phyloP scores from a whole-genome alignment of 2,888 invertebrate genomes.

The Leptopilina drosophilae region DNA sequence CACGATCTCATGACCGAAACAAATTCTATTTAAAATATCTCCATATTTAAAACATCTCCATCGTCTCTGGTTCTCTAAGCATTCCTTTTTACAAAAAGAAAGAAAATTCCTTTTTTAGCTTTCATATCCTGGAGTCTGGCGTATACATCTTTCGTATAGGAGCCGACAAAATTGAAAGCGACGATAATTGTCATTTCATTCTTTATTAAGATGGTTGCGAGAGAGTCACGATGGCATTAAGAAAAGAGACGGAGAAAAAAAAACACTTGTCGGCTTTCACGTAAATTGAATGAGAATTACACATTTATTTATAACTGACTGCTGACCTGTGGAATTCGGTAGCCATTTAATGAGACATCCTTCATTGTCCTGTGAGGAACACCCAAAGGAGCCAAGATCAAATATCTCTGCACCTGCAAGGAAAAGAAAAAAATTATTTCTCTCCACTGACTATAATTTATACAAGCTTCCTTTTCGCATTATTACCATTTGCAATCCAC shows the following conservation, averaged over 20 bases:
- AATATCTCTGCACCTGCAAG: conserved; percentile 78
- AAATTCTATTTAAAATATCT: neutral
- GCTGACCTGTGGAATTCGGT: conserved; percentile 78
- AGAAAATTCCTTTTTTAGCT: neutral
- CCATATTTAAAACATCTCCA: neutral
- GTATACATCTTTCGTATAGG: neutral
- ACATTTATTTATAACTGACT: neutral
- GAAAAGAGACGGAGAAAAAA: neutral
- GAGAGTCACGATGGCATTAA: conserved; percentile 26
- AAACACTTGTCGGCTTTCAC: conserved; percentile 14
- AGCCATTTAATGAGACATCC: conserved; percentile 76
- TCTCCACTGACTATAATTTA: neutral
- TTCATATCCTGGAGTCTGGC: conserved; percentile 28
- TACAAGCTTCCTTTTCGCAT: too few species aligned
- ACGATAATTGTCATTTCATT: conserved; percentile 31
- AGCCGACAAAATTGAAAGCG: conserved; percentile 25
- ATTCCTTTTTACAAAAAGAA: neutral
- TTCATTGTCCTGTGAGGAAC: conserved; percentile 78
- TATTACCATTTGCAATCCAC: too few species aligned
- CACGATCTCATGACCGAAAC: neutral
- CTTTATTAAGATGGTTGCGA: conserved; percentile 21
- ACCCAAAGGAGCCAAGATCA: conserved; percentile 79
- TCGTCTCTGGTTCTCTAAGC: too few species aligned
- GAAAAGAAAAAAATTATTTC: conserved; percentile 53
- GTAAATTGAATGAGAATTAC: neutral